Conservation (phyloP, 2,888 invertebrate genomes). For the Clunio marinus region DNA sequence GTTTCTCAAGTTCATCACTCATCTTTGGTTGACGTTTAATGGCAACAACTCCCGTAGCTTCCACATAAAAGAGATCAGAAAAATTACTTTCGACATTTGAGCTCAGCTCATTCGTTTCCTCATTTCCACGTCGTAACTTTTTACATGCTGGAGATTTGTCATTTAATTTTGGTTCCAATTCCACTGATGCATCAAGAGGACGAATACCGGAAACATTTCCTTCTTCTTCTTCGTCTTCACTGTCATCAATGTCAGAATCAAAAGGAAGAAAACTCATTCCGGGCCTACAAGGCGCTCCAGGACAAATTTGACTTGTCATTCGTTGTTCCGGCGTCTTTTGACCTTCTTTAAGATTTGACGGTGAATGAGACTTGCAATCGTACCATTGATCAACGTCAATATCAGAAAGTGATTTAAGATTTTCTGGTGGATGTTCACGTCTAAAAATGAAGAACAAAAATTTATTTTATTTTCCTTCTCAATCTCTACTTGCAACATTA, state of each 20-base stretch:
- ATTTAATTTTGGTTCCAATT: not conserved
- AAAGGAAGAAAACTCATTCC: not conserved
- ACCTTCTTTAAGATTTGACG: not conserved
- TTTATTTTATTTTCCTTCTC: too few relatives aligned
- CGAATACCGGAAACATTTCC: not conserved
- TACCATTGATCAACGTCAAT: not conserved
- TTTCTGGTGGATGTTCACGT: slow-evolving; percentile 4
- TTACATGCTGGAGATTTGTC: not conserved
- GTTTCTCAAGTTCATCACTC: not conserved
- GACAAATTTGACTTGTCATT: not conserved
- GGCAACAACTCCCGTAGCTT: not conserved
- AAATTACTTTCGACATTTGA: not conserved
- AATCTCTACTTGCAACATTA: too few relatives aligned
- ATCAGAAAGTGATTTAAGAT: not conserved
- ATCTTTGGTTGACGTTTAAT: not conserved
- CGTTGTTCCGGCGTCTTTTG: not conserved
- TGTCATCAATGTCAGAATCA: not conserved
- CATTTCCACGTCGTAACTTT: not conserved
- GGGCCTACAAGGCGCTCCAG: slow-evolving; percentile 8
- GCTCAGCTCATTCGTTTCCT: not conserved
- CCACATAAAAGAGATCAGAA: slow-evolving; percentile 14
- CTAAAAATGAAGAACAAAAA: not conserved
- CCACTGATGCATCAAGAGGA: not conserved
- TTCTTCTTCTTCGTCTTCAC: not conserved
- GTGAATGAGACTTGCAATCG: slow-evolving; percentile 12